Base-by-base conservation (phyloP, 1,140 invertebrate species). In the Zaprionus camerounensis region DNA sequence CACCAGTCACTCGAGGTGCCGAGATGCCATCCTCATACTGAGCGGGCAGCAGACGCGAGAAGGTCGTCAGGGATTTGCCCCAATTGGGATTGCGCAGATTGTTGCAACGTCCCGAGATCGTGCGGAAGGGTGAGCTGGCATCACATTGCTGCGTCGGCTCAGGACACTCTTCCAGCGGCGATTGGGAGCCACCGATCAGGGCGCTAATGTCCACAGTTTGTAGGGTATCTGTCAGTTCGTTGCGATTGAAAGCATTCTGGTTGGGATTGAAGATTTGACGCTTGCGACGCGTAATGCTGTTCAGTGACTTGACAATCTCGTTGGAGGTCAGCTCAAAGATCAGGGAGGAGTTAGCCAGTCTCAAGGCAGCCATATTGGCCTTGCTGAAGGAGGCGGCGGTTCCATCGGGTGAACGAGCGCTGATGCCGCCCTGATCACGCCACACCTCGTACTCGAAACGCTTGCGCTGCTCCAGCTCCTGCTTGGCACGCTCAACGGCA, bases 11-110 rank as follows among this genome's bases (percentile, higher is more conserved):
- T 51, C 97, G 94, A 0, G 97, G 97, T 26, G 95, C 94, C 1
- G 96, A 97, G 51, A 98, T 95, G 93, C 97, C 97, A 92, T 99
- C 97, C 93, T 98, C 97, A 92, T 99, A 99, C 13, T 95, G 95
- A 2, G 98, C 96, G 1, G 97, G 97, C 49, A 98, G 88, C 55
- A 99, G 94, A 78, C 98, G 94, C 1, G 97, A 96, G 92, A 99
- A 98, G 0, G 97, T 97, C 0, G 97, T 97, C 70, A 98, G 93
- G 78, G 96, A 96, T 91, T 97, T 97, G 3, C 97, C 98, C 72
- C 96, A 95, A 70, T 95, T 95, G 0, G 98, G 98, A 86, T 98
- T 96, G 12, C 96, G 94, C 6, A 99, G 92, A 92, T 99, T 99
- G 88, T 99, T 99, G 84, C 98, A 99, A 80, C 97, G 96, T 4